Conservation (phyloP, 2,113 vertebrate genomes). For the Charadrius vociferus region DNA sequence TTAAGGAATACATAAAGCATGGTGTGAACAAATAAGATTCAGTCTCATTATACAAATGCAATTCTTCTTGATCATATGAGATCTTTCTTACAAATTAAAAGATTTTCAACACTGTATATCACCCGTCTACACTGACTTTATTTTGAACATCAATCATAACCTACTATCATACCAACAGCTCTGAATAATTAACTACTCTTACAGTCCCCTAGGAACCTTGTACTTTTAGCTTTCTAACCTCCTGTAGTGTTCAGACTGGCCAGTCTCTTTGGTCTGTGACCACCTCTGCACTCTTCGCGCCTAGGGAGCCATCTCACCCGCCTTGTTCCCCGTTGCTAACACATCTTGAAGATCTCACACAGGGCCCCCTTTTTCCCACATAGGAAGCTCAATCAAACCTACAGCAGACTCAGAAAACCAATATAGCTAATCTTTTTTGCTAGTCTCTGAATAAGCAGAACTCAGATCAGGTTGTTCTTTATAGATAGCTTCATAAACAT, state of each 20-base stretch:
- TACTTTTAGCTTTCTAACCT: not conserved
- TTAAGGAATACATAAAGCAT: not conserved
- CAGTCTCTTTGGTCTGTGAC: not conserved
- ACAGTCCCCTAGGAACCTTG: not conserved
- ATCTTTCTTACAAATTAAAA: not conserved
- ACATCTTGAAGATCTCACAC: not conserved
- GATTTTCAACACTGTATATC: not conserved
- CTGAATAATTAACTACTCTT: not conserved
- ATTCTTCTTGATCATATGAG: not conserved
- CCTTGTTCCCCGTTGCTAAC: not conserved
- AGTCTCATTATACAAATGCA: not conserved
- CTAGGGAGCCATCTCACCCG: not conserved
- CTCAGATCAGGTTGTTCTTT: not conserved
- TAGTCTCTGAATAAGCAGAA: not conserved
- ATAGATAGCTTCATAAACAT: not conserved
- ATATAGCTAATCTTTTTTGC: not conserved
- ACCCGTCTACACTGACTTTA: not conserved
- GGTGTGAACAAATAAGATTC: not conserved
- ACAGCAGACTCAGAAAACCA: not conserved
- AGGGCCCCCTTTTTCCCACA: not conserved
- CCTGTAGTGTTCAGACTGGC: rapidly evolving
- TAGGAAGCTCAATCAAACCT: not conserved
- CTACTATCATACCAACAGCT: not conserved
- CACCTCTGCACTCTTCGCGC: not conserved
- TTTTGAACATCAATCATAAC: not conserved